Conservation (phyloP, 2,888 invertebrate genomes). For the Pedicia rivosa region DNA sequence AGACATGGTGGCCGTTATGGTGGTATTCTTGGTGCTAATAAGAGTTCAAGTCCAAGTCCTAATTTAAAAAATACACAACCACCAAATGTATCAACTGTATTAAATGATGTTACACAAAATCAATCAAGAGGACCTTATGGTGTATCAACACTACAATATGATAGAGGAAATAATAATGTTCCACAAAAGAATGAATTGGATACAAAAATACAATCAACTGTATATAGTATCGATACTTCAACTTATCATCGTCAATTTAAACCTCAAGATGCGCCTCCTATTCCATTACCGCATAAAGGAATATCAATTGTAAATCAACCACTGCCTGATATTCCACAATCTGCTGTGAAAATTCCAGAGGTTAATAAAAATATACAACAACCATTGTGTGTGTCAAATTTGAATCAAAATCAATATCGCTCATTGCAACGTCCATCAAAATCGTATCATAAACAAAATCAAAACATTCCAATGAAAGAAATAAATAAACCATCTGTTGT, state of each 20-base stretch:
- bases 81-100: conserved; percentile 30
- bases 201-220: conserved; percentile 23
- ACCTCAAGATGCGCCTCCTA: conserved; percentile 6
- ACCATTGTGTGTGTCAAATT: conserved; percentile 30
- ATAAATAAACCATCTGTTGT: conserved; percentile 6
- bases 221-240: conserved; percentile 29
- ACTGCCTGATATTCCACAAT: conserved; percentile 29
- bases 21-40: conserved; percentile 19
- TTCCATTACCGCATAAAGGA: conserved; percentile 11
- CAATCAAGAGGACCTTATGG: background rate
- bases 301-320: conserved; percentile 32
- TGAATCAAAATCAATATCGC: conserved; percentile 39
- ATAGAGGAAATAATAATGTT: conserved; percentile 5
- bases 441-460: conserved; percentile 11
- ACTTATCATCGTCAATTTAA: background rate
- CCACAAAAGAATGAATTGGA: conserved; percentile 2
- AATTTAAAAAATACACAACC: conserved; percentile 30
- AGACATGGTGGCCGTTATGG: conserved; percentile 31
- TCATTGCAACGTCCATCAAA: conserved; percentile 37
- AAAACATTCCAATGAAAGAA: conserved; percentile 12
- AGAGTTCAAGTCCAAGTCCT: conserved; percentile 24
- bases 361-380: conserved; percentile 28
- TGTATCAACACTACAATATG: conserved; percentile 8
- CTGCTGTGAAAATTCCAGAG: conserved; percentile 11
- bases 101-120: conserved; percentile 23